Evolutionary conservation across 2,797 vertebrate genomes (phyloP), one percentile per base, ranked within the genome.

Genomic region (Chromobotia macracanthus): DNA sequence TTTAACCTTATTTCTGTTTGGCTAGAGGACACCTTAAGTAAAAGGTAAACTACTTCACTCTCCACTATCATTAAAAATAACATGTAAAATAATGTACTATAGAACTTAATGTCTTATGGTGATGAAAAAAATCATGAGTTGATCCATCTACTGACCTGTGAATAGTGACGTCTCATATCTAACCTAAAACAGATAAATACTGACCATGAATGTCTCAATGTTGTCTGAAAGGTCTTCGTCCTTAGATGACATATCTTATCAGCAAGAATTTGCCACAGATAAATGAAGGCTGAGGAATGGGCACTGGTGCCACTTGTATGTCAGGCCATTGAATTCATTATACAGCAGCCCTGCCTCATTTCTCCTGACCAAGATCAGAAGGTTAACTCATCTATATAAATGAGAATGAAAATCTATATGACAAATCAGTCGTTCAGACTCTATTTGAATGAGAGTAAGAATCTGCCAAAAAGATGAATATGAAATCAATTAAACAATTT

Each of bases 361-460:
- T 82, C 11, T 51, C 80, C 66, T 77, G 63, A 84, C 82, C 77
- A 79, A 79, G 65, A 86, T 70, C 80, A 82, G 63, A 71, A 81
- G 83, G 75, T 84, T 81, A 84, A 85, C 76, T 78, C 51, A 74
- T 73, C 56, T 84, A 78, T 75, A 68, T 80, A 72, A 75, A 79
- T 79, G 73, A 79, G 31, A 77, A 76, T 83, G 75, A 82, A 72
- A 51, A 71, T 53, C 67, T 58, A 63, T 71, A 41, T 41, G 7
- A 16, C 16, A 28, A 55, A 79, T 46, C 28, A 41, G 46, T n/a
- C 11, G 7, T 23, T 71, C 58, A 28, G 46, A 13, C 58, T 71
- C 63, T 64, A 28, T 71, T 41, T 50, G 28, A 71, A 72, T 53
- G 76, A 64, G 56, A 50, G 28, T 38, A 1, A 25, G 25, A 61